Evolutionary conservation across 2,113 vertebrate genomes (phyloP), one percentile per base, ranked within the genome.

Genomic region (Microtus ochrogaster): DNA sequence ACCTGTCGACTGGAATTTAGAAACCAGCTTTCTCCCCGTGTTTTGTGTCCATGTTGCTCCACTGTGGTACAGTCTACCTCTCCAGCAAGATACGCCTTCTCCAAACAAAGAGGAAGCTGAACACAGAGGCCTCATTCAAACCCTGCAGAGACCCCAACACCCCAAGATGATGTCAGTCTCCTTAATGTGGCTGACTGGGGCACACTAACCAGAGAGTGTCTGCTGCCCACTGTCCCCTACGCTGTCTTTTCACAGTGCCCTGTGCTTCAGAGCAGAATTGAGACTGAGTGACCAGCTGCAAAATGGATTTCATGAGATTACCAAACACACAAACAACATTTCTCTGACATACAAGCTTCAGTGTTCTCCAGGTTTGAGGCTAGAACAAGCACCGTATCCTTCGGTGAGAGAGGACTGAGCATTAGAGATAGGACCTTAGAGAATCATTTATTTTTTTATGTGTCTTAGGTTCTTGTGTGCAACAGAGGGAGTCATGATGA

Each of bases 191-290:
- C 52, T 52, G 52, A 52, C 52, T 55, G 52, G 14, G 52, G 52
- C 21, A 21, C 47, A 36, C 28, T 9, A 44, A 21, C 19, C 66
- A 9, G 24, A 66, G 22, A 14, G 7, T 11, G 36, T 10, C 52
- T 39, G 4, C 2, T 87, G 12, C 4, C n/a, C 0, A 2, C 7
- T 47, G 17, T 1, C 26, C 9, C 39, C 61, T 28, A 44, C 30
- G n/a, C 4, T 30, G 44, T 49, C 85, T 41, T 58, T 61, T 26
- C 77, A 36, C 0, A 24, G 41, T 14, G 22, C 6, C 30, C 19
- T 3, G 1, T 9, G 41, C 49, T 3, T 41, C 7, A 44, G 39
- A 70, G 63, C 9, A 78, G 44, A 10, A 1, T 39, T 68, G 44
- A 70, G 66, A 52, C 13, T 6, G 61, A 22, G 19, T 52, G 17